Conservation (phyloP, 2,797 vertebrate genomes). For the Notamacropus eugenii region DNA sequence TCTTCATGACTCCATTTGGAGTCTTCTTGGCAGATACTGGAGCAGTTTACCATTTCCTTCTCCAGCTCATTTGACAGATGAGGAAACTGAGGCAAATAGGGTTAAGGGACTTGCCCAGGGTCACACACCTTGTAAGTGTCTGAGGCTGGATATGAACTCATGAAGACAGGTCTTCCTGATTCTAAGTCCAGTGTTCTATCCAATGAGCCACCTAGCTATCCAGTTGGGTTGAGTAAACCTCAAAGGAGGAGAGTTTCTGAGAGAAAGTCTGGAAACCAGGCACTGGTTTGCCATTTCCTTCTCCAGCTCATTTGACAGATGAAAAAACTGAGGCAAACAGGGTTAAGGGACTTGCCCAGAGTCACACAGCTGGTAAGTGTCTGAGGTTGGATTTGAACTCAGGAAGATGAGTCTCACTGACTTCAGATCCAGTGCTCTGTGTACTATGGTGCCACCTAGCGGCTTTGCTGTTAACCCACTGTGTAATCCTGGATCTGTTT, state of each 20-base stretch:
- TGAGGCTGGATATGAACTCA: no score
- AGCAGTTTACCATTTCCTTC: not conserved
- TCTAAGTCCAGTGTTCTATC: no score
- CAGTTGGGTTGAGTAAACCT: no score
- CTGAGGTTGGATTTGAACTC: not conserved
- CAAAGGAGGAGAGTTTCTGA: no score
- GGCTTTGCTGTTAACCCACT: not conserved
- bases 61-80: no score
- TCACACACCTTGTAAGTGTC: no score
- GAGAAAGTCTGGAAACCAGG: no score
- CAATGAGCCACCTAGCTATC: no score
- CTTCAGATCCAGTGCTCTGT: not conserved
- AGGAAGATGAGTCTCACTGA: not conserved
- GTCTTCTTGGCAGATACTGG: not conserved
- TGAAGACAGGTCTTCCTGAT: no score
- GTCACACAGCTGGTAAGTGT: not conserved
- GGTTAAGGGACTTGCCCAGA: not conserved
- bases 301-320: not conserved
- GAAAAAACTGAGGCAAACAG: not conserved
- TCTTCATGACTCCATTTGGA: not conserved
- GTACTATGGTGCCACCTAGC: not conserved
- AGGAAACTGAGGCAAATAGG: no score
- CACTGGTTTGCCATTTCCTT: not conserved
- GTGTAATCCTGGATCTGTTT: not conserved
- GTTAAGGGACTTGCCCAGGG: no score